Conservation (phyloP, 1,140 invertebrate species). For the Megalopta genalis region DNA sequence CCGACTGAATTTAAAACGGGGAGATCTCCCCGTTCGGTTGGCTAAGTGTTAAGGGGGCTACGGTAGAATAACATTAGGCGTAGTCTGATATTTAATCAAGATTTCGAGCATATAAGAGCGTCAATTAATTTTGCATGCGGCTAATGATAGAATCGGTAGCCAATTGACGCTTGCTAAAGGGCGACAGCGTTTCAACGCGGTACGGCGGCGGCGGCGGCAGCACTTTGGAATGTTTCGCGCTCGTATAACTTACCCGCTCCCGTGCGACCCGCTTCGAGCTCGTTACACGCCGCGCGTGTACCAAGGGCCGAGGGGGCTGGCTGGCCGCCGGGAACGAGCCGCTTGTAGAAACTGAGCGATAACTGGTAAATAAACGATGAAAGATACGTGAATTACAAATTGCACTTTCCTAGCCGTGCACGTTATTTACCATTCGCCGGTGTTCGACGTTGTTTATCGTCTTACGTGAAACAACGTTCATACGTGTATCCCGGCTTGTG, state of each 20-base stretch:
- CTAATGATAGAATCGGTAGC: neutral
- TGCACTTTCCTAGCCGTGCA: conserved; percentile 41
- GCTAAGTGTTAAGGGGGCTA: no score
- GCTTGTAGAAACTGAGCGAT: conserved; percentile 59
- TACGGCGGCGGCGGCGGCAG: neutral
- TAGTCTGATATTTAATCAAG: no score
- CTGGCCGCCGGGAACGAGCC: conserved; percentile 31
- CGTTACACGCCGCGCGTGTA: conserved; percentile 42
- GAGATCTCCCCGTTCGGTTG: no score
- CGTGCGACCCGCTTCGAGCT: conserved; percentile 53
- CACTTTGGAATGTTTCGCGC: conserved; percentile 1
- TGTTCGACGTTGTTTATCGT: conserved; percentile 41
- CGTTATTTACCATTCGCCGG: conserved; percentile 46
- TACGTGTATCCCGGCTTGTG: neutral
- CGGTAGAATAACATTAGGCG: no score
- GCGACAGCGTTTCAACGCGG: neutral
- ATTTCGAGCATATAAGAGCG: no score
- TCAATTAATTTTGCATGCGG: no score
- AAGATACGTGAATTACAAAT: conserved; percentile 62
- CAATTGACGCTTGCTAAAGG: neutral
- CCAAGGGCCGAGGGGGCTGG: conserved; percentile 11
- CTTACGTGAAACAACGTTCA: conserved; percentile 30
- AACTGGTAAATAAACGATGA: conserved; percentile 61
- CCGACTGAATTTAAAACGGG: no score
- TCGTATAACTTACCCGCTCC: neutral